Conservation (phyloP, 1,140 invertebrate species). For the Drosophila sproati region DNA sequence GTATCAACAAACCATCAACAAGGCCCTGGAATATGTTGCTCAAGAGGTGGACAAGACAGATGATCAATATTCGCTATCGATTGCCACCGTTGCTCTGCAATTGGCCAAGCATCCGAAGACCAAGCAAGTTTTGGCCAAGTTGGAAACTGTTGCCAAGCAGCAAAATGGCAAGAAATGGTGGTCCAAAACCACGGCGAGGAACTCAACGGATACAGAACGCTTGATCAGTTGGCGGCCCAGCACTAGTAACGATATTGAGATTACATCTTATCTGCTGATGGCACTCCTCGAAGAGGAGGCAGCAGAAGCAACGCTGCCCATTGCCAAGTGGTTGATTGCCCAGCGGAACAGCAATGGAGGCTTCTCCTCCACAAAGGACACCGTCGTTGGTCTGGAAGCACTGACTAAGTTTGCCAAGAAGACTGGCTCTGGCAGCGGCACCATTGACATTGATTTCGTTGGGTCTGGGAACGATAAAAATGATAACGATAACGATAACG, state of each 20-base stretch:
- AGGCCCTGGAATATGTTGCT: slow-evolving; percentile 92
- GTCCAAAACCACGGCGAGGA: slow-evolving; percentile 77
- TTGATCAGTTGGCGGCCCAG: slow-evolving; percentile 79
- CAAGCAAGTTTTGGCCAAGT: slow-evolving; percentile 60
- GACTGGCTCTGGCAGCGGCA: slow-evolving; percentile 65
- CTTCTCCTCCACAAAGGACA: slow-evolving; percentile 91
- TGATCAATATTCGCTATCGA: slow-evolving; percentile 91
- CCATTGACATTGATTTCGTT: slow-evolving; percentile 64
- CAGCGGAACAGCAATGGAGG: slow-evolving; percentile 92
- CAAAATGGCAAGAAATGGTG: slow-evolving; percentile 75
- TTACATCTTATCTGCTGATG: slow-evolving; percentile 90
- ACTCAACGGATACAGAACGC: slow-evolving; percentile 5
- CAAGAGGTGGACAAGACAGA: slow-evolving; percentile 88
- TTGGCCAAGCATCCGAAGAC: slow-evolving; percentile 88
- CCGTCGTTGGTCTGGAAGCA: slow-evolving; percentile 88
- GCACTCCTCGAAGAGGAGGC: slow-evolving; percentile 87
- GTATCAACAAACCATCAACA: slow-evolving; percentile 89
- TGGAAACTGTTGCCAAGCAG: slow-evolving; percentile 53
- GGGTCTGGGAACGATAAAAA: slow-evolving; percentile 29
- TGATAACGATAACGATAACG: slow-evolving; percentile 61
- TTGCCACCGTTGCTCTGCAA: slow-evolving; percentile 92
- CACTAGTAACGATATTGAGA: slow-evolving; percentile 89
- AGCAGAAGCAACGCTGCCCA: slow-evolving; percentile 86
- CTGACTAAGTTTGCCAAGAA: slow-evolving; percentile 87
- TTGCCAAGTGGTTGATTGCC: slow-evolving; percentile 89